Evolutionary conservation across 2,113 vertebrate genomes (phyloP).

Genomic region (Fulmarus glacialis): DNA sequence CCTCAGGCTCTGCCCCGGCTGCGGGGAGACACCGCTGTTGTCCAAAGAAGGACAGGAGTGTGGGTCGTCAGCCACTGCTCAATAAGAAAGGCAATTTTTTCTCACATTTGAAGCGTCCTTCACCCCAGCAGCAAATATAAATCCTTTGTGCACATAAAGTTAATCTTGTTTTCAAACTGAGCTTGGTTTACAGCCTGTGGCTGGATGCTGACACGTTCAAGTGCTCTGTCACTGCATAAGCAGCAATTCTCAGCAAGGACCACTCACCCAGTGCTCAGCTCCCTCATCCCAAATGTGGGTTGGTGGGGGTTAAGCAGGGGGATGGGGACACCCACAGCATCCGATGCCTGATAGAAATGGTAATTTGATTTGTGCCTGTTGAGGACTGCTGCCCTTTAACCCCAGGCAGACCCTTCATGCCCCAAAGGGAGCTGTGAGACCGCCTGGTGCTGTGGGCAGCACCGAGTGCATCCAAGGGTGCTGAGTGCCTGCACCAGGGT

Average conservation of each 20-base stretch:
- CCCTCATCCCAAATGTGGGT: background rate
- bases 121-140: background rate
- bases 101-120: background rate
- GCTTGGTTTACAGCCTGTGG: background rate
- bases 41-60: background rate
- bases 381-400: background rate
- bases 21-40: background rate
- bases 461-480: rapidly evolving
- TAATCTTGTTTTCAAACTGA: background rate
- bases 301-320: background rate
- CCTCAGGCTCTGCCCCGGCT: background rate
- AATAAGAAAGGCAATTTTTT: background rate
- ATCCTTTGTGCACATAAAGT: background rate
- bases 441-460: background rate
- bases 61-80: rapidly evolving
- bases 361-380: background rate
- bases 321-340: background rate
- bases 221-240: background rate
- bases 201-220: background rate
- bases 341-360: background rate
- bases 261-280: background rate
- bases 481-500: background rate
- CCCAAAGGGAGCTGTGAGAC: rapidly evolving
- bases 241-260: background rate
- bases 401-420: background rate